Base-by-base conservation (phyloP, 2,113 vertebrate genomes). In the Erythrolamprus reginae region DNA sequence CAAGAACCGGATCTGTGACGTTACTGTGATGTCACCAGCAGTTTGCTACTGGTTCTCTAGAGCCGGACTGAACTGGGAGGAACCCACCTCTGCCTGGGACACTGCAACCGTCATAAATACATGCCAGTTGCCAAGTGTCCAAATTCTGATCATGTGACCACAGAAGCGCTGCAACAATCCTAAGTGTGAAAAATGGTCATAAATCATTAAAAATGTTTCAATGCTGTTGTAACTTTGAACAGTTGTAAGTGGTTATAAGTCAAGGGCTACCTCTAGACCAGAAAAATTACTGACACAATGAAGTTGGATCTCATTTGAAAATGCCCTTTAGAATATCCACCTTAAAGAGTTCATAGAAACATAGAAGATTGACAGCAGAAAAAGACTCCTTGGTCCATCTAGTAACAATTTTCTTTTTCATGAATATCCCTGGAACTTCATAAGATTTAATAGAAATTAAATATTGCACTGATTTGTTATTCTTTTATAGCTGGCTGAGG, bases 401-500 rank as follows among this genome's bases (percentile, higher is more conserved):
- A n/a, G n/a, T n/a, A n/a, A n/a, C 89, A 58, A 42, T 38, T 5
- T 61, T 47, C 24, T 87, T 1, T 55, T 77, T 13, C 7, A 70
- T 15, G 42, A 12, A n/a, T 26, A 7, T 23, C 38, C 91, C 52
- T 38, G 55, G 70, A 77, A 93, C 53, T 19, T 17, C 38, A 26
- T 87, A 28, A 53, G 82, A 58, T 1, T n/a, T 86, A 87, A 90
- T 47, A 84, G 33, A 23, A 38, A 47, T 83, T 47, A 47, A 7
- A 77, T 90, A 90, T 45, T 58, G 3, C 65, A 77, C 17, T 42
- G 33, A 61, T 47, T 84, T 92, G 38, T 1, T 94, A 92, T 88
- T 86, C 1, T 83, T 42, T 23, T 2, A 88, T 92, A 99, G 99
- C 94, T 99, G 95, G 98, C 97, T 90, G 97, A 96, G 91, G 98